phyloP scores from a whole-genome alignment of 2,113 vertebrate genomes.

The Sinocyclocheilus grahami region DNA sequence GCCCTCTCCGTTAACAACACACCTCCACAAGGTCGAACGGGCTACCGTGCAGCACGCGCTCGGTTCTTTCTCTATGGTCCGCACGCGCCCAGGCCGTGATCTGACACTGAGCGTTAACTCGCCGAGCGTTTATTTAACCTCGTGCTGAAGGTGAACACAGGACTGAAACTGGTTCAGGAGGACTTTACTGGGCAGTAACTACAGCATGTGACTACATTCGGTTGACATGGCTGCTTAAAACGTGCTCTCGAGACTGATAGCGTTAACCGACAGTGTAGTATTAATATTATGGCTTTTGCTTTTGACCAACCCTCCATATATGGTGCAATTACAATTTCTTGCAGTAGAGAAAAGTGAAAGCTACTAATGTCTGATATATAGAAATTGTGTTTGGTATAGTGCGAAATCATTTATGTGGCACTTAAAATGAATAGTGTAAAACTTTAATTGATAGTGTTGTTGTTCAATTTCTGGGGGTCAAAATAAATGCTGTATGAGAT shows the following conservation, averaged over 20 bases:
- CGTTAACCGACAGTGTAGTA: neutral
- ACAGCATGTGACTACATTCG: neutral
- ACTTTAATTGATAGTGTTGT: neutral
- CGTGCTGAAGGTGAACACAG: constrained; percentile 65
- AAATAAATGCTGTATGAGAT: neutral
- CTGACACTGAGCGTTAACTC: constrained; percentile 7
- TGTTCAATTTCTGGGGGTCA: neutral
- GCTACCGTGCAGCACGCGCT: constrained; percentile 44
- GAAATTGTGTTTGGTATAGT: neutral
- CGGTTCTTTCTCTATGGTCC: constrained; percentile 25
- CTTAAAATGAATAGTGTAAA: neutral
- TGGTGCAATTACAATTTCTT: neutral
- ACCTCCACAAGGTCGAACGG: constrained; percentile 65
- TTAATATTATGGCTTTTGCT: neutral
- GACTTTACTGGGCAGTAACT: neutral
- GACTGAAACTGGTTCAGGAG: neutral
- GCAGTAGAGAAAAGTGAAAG: neutral
- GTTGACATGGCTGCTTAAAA: neutral
- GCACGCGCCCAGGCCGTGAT: constrained; percentile 48
- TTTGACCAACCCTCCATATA: neutral
- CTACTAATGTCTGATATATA: neutral
- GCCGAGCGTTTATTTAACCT: constrained; percentile 62
- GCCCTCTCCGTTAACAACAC: constrained; percentile 54
- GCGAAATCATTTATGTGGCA: neutral
- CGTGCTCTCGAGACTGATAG: constrained; percentile 7